phyloP scores from a whole-genome alignment of 2,888 invertebrate species.

The Brachyptera putata region DNA sequence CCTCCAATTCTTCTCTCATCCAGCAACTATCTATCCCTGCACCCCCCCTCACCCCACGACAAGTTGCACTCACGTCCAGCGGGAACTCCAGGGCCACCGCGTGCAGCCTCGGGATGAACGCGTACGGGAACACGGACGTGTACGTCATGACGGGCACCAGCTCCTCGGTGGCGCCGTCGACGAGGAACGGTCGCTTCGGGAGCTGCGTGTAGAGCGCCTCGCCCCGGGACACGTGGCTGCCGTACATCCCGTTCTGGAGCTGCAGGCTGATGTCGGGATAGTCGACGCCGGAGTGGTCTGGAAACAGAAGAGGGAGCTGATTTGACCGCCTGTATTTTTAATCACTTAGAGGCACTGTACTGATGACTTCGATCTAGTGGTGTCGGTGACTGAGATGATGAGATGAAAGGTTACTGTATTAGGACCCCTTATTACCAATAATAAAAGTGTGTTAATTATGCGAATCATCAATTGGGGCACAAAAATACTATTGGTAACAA shows the following conservation, averaged over 20 bases:
- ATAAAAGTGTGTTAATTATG: too few relatives aligned
- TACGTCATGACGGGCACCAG: slow-evolving; percentile 57
- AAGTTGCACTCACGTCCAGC: slow-evolving; percentile 66
- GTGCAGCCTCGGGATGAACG: slow-evolving; percentile 65
- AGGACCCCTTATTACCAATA: too few relatives aligned
- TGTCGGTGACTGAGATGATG: too few relatives aligned
- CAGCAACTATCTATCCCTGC: too few relatives aligned
- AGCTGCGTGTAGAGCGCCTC: slow-evolving; percentile 25
- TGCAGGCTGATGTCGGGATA: slow-evolving; percentile 32
- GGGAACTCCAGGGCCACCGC: slow-evolving; percentile 72
- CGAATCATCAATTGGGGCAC: too few relatives aligned
- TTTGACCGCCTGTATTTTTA: too few relatives aligned
- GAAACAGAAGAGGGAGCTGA: neutral
- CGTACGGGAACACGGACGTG: slow-evolving; percentile 71
- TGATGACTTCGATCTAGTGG: too few relatives aligned
- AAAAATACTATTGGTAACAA: too few relatives aligned
- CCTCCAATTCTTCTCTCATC: too few relatives aligned
- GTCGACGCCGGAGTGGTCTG: neutral
- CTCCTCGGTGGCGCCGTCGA: slow-evolving; percentile 43
- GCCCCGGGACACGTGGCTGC: slow-evolving; percentile 28
- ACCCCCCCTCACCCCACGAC: too few relatives aligned
- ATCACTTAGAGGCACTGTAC: too few relatives aligned
- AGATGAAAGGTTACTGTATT: too few relatives aligned
- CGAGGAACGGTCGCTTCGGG: slow-evolving; percentile 41
- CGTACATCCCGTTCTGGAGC: slow-evolving; percentile 34